Percentiles rank a stretch among this genome's conserved stretches.
These are phyloP conservation scores for Epizoanthus scotinus DNA, from an alignment of 92 coral and sea anemone genomes.

Conservation along the genomic window DNA sequence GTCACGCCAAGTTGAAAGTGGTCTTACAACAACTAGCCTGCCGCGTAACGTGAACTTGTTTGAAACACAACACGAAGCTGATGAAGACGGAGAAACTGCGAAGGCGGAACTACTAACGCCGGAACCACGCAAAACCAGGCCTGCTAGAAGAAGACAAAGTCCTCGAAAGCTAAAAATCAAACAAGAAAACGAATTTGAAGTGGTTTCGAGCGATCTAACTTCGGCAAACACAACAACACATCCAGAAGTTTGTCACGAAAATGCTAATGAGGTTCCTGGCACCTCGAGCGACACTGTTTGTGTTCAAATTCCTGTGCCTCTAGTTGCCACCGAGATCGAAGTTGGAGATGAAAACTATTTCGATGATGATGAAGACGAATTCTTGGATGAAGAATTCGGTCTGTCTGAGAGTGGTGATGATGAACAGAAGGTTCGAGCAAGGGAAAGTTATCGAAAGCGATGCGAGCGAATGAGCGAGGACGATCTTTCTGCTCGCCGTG, in stretches of 20 bases:
- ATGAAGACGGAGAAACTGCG: constrained; percentile 69
- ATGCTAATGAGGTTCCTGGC: constrained; percentile 41
- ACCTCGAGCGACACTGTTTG: constrained; percentile 45
- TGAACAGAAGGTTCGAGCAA: constrained; percentile 55
- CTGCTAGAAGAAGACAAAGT: constrained; percentile 39
- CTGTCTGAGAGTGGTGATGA: constrained; percentile 51
- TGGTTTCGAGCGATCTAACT: constrained; percentile 40
- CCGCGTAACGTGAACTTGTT: constrained; percentile 73
- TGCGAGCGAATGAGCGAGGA: constrained; percentile 62
- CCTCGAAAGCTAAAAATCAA: constrained; percentile 39
- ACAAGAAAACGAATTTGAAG: constrained; percentile 35
- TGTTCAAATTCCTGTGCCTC: constrained; percentile 76
- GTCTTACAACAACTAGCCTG: constrained; percentile 73
- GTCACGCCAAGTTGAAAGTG: constrained; percentile 95
- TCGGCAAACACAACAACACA: constrained; percentile 40
- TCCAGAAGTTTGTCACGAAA: constrained; percentile 82
- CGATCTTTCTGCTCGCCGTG: constrained; percentile 64
- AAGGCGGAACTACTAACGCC: constrained; percentile 42
- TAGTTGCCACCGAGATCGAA: constrained; percentile 91
- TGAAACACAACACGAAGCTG: constrained; percentile 51
- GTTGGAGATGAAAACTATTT: constrained; percentile 81
- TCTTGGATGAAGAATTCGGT: constrained; percentile 34
- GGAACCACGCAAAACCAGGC: constrained; percentile 35
- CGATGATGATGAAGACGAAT: constrained; percentile 75
- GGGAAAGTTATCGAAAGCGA: constrained; percentile 48